phyloP scores from a whole-genome alignment of 1,140 invertebrate genomes.

The Tetramorium parvispinum region DNA sequence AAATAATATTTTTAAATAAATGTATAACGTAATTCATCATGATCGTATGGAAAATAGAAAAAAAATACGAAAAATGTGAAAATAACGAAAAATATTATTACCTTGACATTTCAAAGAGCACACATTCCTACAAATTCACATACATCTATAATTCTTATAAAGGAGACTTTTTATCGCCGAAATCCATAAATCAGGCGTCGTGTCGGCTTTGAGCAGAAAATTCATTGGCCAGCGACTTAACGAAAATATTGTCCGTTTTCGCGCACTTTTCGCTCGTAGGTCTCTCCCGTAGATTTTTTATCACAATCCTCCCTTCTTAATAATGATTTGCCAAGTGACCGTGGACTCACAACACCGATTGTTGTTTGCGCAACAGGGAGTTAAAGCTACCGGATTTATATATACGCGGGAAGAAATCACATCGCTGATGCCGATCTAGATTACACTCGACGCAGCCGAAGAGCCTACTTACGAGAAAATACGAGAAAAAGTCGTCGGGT shows the following conservation, averaged over 20 bases:
- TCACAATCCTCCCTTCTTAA: not conserved
- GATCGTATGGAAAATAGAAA: not conserved
- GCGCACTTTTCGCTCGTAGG: not conserved
- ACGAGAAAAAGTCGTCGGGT: not conserved
- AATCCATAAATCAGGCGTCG: not conserved
- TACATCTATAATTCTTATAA: not conserved
- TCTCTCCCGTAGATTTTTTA: not conserved
- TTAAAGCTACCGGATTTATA: not conserved
- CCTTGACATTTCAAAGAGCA: not conserved
- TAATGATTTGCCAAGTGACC: slow-evolving; percentile 15
- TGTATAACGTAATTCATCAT: not conserved
- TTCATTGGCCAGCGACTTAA: not conserved
- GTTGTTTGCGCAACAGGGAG: not conserved
- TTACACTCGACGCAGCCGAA: slow-evolving; percentile 2
- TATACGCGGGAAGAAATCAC: not conserved
- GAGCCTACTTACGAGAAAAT: slow-evolving; percentile 7
- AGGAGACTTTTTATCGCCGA: not conserved
- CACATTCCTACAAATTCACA: not conserved
- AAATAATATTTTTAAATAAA: not conserved
- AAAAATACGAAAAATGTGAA: not conserved
- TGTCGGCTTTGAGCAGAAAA: not conserved
- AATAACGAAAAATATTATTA: not conserved
- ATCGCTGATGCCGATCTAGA: slow-evolving; percentile 29
- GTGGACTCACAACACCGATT: not conserved
- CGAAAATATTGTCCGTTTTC: slow-evolving; percentile 3